phyloP scores from a whole-genome alignment of 2,797 vertebrate species.

The Chiloscyllium punctatum region DNA sequence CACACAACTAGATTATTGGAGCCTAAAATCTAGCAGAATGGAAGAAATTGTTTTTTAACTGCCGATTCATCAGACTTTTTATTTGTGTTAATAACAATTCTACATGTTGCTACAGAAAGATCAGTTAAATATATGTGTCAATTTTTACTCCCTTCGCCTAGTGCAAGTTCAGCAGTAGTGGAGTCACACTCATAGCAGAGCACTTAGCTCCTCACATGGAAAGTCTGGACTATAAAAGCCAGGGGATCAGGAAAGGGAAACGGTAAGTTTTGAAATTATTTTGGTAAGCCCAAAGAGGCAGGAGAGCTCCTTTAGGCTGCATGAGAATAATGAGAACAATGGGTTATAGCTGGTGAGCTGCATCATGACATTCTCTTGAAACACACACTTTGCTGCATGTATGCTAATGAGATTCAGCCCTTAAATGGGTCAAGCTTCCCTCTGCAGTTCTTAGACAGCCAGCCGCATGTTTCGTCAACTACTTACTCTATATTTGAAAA shows the following conservation, averaged over 20 bases:
- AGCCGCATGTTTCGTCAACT: background rate
- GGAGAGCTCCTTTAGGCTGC: background rate
- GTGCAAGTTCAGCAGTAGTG: background rate
- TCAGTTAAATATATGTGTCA: background rate
- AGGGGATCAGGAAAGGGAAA: background rate
- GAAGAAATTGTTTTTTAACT: background rate
- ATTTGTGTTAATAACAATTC: background rate
- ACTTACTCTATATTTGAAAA: background rate
- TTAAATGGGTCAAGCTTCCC: background rate
- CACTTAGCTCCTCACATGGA: background rate
- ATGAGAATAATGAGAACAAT: background rate
- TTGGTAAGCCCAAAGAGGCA: background rate
- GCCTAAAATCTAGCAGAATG: background rate
- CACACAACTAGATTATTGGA: background rate
- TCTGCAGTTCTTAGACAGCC: background rate
- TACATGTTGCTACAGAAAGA: background rate
- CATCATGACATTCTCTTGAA: background rate
- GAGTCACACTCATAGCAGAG: background rate
- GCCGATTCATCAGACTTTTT: background rate
- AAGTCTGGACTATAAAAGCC: background rate
- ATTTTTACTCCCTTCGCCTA: background rate
- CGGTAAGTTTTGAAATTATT: background rate
- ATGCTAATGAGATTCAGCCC: background rate
- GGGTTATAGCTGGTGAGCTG: background rate
- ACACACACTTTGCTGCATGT: background rate